Evolutionary conservation across 2,113 vertebrate species (phyloP).

Genomic region (Onychorhynchus coronatus): DNA sequence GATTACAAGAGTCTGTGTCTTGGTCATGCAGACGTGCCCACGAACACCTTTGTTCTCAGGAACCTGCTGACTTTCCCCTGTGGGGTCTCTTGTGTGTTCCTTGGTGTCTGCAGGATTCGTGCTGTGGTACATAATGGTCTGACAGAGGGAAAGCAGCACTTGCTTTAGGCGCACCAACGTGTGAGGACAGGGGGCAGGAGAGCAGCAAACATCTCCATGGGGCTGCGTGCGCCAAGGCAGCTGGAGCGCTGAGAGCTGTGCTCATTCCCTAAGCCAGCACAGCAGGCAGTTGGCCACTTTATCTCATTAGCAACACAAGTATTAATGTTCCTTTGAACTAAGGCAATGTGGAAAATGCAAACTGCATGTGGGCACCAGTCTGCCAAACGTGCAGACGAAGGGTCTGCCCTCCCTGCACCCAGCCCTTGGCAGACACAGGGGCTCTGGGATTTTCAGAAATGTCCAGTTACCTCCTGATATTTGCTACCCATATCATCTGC

Average conservation of each 20-base stretch:
- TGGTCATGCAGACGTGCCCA: rapidly evolving
- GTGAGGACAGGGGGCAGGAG: conserved; percentile 47
- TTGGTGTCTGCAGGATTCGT: not conserved
- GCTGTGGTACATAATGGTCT: not conserved
- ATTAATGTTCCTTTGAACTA: not conserved
- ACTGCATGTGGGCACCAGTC: not conserved
- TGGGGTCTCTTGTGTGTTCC: not conserved
- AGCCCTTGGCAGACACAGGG: not conserved
- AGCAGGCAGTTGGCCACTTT: not conserved
- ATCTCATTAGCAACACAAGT: not conserved
- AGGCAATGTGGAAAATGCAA: not conserved
- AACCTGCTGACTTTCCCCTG: not conserved
- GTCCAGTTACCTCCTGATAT: not conserved
- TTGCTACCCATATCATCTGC: not conserved
- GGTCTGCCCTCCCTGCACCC: not conserved
- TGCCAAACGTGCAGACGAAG: not conserved
- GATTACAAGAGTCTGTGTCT: not conserved
- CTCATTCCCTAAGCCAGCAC: not conserved
- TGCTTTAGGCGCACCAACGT: conserved; percentile 30
- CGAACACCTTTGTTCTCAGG: not conserved
- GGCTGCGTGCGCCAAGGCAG: not conserved
- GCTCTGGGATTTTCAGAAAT: not conserved
- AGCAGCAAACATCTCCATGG: conserved; percentile 18
- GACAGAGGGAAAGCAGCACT: conserved; percentile 14
- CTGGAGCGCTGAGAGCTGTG: not conserved